A percentile compares a stretch with the other conserved stretches of the same genome.
These are phyloP conservation scores for Conger conger DNA, from an alignment of 2,113 vertebrate species.

Conservation along the genomic window DNA sequence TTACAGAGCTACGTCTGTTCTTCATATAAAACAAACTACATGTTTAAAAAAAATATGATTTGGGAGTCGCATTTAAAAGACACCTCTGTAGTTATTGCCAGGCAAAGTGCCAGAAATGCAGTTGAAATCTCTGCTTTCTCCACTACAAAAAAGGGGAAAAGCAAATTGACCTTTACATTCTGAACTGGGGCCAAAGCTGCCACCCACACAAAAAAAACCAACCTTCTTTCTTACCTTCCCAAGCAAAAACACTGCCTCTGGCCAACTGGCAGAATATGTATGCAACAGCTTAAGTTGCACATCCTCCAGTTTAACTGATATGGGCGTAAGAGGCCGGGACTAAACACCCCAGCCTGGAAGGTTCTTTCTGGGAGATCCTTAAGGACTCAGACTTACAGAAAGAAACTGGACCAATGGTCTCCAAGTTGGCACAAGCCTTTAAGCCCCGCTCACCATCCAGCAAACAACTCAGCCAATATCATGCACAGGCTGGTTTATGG, in stretches of 20 bases:
- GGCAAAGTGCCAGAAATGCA: conserved; percentile 29
- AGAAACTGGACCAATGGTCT: not conserved
- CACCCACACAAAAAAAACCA: not conserved
- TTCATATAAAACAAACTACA: conserved; percentile 68
- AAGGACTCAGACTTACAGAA: not conserved
- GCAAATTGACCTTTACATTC: not conserved
- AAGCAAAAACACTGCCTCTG: not conserved
- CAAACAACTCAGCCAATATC: not conserved
- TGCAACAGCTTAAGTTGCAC: not conserved
- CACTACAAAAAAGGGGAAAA: not conserved
- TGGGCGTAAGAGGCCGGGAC: not conserved
- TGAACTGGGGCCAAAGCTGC: not conserved
- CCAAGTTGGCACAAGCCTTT: not conserved
- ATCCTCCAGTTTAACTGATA: not conserved
- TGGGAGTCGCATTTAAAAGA: conserved; percentile 63
- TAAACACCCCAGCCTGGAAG: not conserved
- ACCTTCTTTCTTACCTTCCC: not conserved
- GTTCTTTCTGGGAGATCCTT: not conserved
- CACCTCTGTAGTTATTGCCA: conserved; percentile 44
- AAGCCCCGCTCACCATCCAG: not conserved
- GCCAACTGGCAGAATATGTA: not conserved
- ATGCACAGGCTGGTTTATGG: not conserved
- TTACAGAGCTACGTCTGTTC: conserved; percentile 68
- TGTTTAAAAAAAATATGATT: conserved; percentile 36
- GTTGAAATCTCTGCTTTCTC: not conserved